Evolutionary conservation across 1,140 invertebrate species (phyloP).

Genomic region (Leptinotarsa lineolata): DNA sequence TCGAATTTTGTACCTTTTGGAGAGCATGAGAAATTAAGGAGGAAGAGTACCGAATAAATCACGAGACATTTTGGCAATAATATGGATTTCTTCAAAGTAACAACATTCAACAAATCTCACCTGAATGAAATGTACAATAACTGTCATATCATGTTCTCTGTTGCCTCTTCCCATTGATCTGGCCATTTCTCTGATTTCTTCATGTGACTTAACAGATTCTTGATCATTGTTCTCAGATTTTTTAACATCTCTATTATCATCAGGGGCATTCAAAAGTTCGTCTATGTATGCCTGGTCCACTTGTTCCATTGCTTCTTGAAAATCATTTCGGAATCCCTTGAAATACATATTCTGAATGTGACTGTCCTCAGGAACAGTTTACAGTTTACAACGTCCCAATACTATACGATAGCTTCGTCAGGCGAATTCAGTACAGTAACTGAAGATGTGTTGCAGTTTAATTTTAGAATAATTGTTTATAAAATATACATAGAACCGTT

Average conservation of each 20-base stretch:
- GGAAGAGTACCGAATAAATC: neutral
- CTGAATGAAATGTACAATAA: constrained; percentile 81
- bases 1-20: too few species aligned
- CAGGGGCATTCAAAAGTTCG: constrained; percentile 77
- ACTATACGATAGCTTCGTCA: too few species aligned
- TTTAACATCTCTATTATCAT: constrained; percentile 38
- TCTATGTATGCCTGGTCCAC: constrained; percentile 95
- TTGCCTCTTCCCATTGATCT: constrained; percentile 79
- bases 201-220: constrained; percentile 83
- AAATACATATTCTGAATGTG: constrained; percentile 43
- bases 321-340: constrained; percentile 94
- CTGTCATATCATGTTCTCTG: constrained; percentile 81
- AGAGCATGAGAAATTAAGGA: too few species aligned
- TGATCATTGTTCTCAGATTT: constrained; percentile 53
- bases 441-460: too few species aligned
- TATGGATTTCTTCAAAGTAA: neutral
- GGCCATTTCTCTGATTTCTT: constrained; percentile 85
- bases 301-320: constrained; percentile 97
- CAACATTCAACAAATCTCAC: constrained; percentile 53
- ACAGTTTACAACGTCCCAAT: too few species aligned
- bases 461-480: too few species aligned
- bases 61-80: constrained; percentile 7
- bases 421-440: too few species aligned
- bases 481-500: too few species aligned
- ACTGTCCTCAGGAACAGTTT: too few species aligned